Evolutionary conservation across 2,113 vertebrate genomes (phyloP).

Genomic region (Sciurus niger): DNA sequence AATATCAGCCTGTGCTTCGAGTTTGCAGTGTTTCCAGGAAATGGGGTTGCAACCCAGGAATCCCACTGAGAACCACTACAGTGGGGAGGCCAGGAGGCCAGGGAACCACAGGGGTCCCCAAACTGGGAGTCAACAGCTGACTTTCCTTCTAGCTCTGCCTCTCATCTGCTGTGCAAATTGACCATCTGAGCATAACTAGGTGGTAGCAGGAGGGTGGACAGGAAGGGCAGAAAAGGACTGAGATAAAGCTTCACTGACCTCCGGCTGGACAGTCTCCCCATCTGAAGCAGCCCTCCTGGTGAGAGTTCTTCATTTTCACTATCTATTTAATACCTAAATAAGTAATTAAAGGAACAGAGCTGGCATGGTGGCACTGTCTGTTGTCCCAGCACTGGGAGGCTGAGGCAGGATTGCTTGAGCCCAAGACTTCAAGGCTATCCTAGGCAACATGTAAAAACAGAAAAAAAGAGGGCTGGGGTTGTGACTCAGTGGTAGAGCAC

Average conservation of each 20-base stretch:
- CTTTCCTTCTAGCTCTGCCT: neutral
- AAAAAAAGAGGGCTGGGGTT: neutral
- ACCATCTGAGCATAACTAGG: rapidly evolving
- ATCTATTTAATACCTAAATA: neutral
- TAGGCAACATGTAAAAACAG: neutral
- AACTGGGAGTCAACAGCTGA: neutral
- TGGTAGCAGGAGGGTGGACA: rapidly evolving
- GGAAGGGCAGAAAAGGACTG: neutral
- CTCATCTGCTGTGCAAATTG: too few relatives aligned
- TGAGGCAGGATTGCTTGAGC: neutral
- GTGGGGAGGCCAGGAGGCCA: neutral
- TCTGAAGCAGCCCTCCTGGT: rapidly evolving
- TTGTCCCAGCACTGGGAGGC: neutral
- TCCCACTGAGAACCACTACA: rapidly evolving
- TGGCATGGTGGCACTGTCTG: neutral
- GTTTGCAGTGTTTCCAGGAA: neutral
- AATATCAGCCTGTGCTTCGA: too few relatives aligned
- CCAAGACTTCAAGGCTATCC: neutral
- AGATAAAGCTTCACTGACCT: rapidly evolving
- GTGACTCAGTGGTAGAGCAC: too few relatives aligned
- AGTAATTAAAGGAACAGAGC: neutral
- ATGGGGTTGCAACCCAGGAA: rapidly evolving
- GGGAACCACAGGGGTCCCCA: rapidly evolving
- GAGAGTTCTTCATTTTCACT: neutral
- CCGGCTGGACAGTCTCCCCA: rapidly evolving